Conservation (phyloP, 2,888 invertebrate genomes). For the Phragmatobia fuliginosa region DNA sequence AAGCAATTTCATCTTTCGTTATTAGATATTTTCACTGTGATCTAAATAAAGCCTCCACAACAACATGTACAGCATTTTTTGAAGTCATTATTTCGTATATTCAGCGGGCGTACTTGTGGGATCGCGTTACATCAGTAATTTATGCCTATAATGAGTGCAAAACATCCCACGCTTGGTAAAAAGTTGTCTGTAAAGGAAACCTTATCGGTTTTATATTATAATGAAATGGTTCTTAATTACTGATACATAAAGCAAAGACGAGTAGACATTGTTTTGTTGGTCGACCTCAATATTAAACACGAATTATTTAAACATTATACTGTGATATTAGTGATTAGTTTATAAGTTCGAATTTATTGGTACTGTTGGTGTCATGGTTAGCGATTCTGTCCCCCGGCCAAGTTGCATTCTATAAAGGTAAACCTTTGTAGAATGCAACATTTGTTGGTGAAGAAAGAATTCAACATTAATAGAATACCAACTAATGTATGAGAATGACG, state of each 20-base stretch:
- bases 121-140: constrained; percentile 4
- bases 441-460: too few relatives aligned
- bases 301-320: not conserved
- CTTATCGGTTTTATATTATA: not conserved
- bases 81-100: not conserved
- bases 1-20: not conserved
- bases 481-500: too few relatives aligned
- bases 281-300: not conserved
- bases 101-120: not conserved
- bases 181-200: not conserved
- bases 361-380: too few relatives aligned
- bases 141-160: not conserved
- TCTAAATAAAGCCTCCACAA: not conserved
- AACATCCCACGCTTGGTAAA: not conserved
- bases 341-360: too few relatives aligned
- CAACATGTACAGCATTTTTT: not conserved
- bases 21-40: not conserved
- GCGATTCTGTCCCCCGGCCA: too few relatives aligned
- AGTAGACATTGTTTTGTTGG: not conserved
- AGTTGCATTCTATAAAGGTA: too few relatives aligned
- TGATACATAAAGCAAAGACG: not conserved
- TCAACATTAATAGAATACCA: too few relatives aligned
- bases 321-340: too few relatives aligned
- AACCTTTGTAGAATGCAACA: too few relatives aligned
- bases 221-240: not conserved